Base-by-base conservation (phyloP, 2,797 vertebrate genomes). In the Xenops minutus region DNA sequence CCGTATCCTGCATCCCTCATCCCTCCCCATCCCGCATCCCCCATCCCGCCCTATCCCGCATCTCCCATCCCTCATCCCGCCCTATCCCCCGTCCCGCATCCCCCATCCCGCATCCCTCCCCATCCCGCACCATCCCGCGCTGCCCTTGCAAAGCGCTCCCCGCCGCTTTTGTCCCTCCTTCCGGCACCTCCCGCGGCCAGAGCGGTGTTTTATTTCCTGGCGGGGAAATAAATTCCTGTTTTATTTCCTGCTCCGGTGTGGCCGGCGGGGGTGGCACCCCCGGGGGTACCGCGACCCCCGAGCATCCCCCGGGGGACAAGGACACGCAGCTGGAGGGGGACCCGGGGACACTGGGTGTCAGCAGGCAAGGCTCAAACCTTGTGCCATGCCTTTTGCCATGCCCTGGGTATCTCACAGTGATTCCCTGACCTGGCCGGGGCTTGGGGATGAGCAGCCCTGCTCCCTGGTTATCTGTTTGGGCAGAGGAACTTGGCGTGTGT, bases 331-430 rank as follows among this genome's bases (percentile, higher is more conserved):
- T n/a, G n/a, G 6, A 6, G 78, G 74, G n/a, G 30, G 6, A 15
- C n/a, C 10, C 32, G 10, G 5, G 16, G 44, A 46, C 6, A 36
- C 52, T 62, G 44, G 15, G 26, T 46, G 39, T 18, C 7, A 2
- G 2, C 4, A 24, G n/a, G 32, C 20, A 8, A 51, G 62, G 52
- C 5, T 58, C 71, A 1, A 0, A 29, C 12, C 75, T 32, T 14
- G 51, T 14, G 29, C 49, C 61, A 0, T 14, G 22, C 12, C 75
- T 32, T 14, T 46, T 14, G 29, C 49, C 61, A 0, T 14, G 22
- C 49, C 61, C 56, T 4, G 67, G 13, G 0, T 37, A 0, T 63
- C 39, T 32, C 2, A 12, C 1, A n/a, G n/a, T n/a, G 17, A 10
- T 44, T 69, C 67, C 49, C 61, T 59, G 66, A 71, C 43, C 83